Evolutionary conservation across 1,140 invertebrate species (phyloP).

Genomic region (Drosophila setifemur): DNA sequence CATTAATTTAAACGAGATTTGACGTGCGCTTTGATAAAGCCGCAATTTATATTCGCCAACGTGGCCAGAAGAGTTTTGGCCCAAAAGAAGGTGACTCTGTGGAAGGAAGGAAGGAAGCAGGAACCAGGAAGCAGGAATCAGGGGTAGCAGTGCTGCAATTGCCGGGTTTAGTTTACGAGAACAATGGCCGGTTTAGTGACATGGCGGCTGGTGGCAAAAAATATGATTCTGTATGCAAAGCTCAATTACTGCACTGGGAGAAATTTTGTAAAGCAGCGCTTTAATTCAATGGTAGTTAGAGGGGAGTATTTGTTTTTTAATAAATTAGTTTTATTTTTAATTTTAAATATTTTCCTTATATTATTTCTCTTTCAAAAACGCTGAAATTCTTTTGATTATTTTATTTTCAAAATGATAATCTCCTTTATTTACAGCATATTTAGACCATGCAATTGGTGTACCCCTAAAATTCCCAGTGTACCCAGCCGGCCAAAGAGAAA

Average conservation of each 20-base stretch:
- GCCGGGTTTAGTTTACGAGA: conserved; percentile 71
- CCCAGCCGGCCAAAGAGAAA: conserved; percentile 4
- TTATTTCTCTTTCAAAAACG: no score
- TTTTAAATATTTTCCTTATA: no score
- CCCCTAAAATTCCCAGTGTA: conserved; percentile 26
- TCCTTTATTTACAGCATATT: no score
- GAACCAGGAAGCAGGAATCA: not conserved
- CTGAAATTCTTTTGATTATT: no score
- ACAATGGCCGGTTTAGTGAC: conserved; percentile 68
- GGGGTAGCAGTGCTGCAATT: conserved; percentile 53
- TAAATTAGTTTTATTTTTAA: no score
- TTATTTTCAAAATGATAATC: no score
- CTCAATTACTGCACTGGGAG: conserved; percentile 56
- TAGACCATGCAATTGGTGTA: no score
- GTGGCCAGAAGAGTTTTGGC: conserved; percentile 18
- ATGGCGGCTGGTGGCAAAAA: conserved; percentile 43
- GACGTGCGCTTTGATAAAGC: conserved; percentile 80
- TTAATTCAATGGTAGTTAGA: no score
- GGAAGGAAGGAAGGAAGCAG: no score
- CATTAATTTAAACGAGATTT: conserved; percentile 83
- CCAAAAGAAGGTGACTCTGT: not conserved
- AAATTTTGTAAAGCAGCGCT: conserved; percentile 18
- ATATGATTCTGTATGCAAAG: conserved; percentile 52
- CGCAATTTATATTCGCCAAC: conserved; percentile 81
- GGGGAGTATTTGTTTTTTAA: no score